A percentile compares a stretch with the other conserved stretches of the same genome.
Conservation (phyloP, 2,113 vertebrate genomes). For the Xiphophorus maculatus region DNA sequence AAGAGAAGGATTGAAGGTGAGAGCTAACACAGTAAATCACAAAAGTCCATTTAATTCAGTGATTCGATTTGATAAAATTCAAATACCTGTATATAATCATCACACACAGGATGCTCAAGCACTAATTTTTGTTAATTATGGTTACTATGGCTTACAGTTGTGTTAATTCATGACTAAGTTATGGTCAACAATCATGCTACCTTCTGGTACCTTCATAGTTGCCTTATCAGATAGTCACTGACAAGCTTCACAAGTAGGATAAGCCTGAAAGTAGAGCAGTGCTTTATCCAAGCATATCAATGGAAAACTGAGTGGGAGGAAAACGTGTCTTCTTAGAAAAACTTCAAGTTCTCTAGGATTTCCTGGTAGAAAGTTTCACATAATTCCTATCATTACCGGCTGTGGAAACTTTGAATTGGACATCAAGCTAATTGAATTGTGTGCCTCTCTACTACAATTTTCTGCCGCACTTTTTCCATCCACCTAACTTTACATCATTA, state of each 20-base stretch:
- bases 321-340: background rate
- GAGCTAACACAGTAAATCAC: conserved; percentile 19
- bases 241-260: background rate
- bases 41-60: too few relatives aligned
- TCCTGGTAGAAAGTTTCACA: too few relatives aligned
- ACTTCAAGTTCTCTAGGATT: background rate
- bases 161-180: too few relatives aligned
- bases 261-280: background rate
- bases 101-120: too few relatives aligned
- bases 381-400: background rate
- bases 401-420: background rate
- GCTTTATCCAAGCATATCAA: background rate
- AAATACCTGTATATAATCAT: background rate
- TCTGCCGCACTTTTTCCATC: background rate
- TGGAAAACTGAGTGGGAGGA: background rate
- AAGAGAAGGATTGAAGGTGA: conserved; percentile 25
- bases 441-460: background rate
- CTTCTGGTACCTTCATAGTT: background rate
- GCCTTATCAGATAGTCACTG: background rate
- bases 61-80: background rate
- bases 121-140: background rate
- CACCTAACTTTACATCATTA: background rate
- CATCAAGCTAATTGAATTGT: background rate
- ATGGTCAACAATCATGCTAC: too few relatives aligned
- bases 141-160: background rate